Conservation (phyloP, 2,113 vertebrate genomes). For the Bos taurus region ARS-UCD2.0 NC_037351.1:56937001-56937500, state of each 20-base stretch:
- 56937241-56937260: not conserved
- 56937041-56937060: not conserved
- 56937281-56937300: not conserved
- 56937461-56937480: not conserved
- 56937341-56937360: not conserved
- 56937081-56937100: not conserved
- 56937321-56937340: not conserved
- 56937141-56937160: too few species aligned
- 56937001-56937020: not conserved
- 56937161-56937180: not conserved
- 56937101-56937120: not conserved
- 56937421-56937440: not conserved
- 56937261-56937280: not conserved
- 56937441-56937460: not conserved
- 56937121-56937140: not conserved
- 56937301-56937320: not conserved
- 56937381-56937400: not conserved
- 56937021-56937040: not conserved
- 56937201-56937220: not conserved
- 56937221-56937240: rapidly evolving
- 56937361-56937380: not conserved
- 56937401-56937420: not conserved
- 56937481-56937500: not conserved
- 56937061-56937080: not conserved
- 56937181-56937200: not conserved